Base-by-base conservation (phyloP, 2,113 vertebrate species). In the Conger conger region DNA sequence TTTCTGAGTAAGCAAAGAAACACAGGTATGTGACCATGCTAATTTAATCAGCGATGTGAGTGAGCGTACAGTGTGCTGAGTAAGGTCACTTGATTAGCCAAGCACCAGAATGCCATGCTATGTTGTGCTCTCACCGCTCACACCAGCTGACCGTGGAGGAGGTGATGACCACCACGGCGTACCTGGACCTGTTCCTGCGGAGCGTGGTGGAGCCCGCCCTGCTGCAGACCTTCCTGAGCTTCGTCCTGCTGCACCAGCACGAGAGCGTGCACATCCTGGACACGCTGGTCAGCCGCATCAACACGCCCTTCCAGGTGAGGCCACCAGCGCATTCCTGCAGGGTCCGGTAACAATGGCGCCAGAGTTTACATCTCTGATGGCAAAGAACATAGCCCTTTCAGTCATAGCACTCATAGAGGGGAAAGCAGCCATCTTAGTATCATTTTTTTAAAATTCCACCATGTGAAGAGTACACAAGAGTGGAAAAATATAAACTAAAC, bases 101-200 rank as follows among this genome's bases (percentile, higher is more conserved):
- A 42, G 81, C 9, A 30, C 50, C 30, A 54, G n/a, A 33, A 33
- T n/a, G 35, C n/a, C 36, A 33, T 20, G 18, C 54, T 82, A 17
- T 85, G 40, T 73, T 68, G 76, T 81, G 80, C 50, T 77, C 3
- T 86, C 6, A 38, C 17, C 45, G 37, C 79, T 16, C 82, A n/a
- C 68, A 82, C 2, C 68, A 99, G 98, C 93, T 96, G 86, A 99
- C 97, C 0, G 94, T 99, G 89, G 98, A 99, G 91, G 98, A 99
- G 88, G 97, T 99, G 89, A 99, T 98, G 97, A 96, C 97, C 60
- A 99, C 97, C 0, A 99, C 98, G 0, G 97, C 97, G 0, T 99
- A 99, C 86, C 89, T 99, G 92, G 98, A 99, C 80, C 96, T 99
- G 35, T 99, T 99, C 88, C 92, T 99, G 89, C 96, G 97, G 15